Evolutionary conservation across 2,113 vertebrate species (phyloP), one percentile per base, ranked within the genome.

Genomic region (Corynorhinus townsendii): DNA sequence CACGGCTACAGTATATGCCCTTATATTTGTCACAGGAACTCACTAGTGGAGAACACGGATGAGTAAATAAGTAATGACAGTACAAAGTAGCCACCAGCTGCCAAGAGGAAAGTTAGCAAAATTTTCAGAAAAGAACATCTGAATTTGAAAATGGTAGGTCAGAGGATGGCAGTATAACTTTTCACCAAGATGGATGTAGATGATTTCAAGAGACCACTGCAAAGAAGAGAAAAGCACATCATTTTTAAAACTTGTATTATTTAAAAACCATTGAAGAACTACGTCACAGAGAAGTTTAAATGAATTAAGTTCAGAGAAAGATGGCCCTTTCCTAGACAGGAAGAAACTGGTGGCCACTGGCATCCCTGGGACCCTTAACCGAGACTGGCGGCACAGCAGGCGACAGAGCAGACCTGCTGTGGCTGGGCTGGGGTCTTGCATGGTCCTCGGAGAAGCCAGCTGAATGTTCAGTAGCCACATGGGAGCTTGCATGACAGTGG

Each of bases 81-180:
- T 71, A 45, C 90, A 85, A 56, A 64, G 66, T 81, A 94, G 83
- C 40, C 33, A 56, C 30, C 30, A 54, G 12, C 19, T 91, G 35
- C 24, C 5, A 89, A 24, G 14, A 76, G 30, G 12, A 16, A 26
- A 3, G 38, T 89, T 64, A 96, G 24, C 40, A 45, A 28, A 28
- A 40, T 85, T 86, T 93, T 96, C 79, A 93, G 77, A 82, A 64
- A 94, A 82, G 24, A 19, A 56, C 15, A 49, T 77, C 92, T 95
- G 47, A 62, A 33, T 81, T 90, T 93, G 83, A 82, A 83, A 75
- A 87, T 88, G 40, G 26, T 92, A n/a, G 7, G 17, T 71, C 62
- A 81, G 24, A 47, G 28, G 4, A 30, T 77, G 40, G 17, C 30
- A 68, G 3, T 92, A 11, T 64, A 72, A 69, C 45, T 2, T 66